These are phyloP conservation scores for Poeciliopsis paucimaculata DNA, from an alignment of 2,797 vertebrate species.

Conservation along the genomic window DNA sequence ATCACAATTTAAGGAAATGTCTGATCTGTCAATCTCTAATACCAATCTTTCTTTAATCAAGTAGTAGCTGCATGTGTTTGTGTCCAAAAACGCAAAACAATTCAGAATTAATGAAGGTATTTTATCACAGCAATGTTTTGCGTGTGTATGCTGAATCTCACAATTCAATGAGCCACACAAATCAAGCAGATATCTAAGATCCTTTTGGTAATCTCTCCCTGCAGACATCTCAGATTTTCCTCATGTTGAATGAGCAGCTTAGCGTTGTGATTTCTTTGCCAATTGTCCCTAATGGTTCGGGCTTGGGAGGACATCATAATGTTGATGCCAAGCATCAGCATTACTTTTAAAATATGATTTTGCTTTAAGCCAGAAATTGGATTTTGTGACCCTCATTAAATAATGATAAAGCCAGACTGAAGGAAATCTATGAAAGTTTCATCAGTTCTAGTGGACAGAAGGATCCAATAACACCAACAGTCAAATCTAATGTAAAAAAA, in stretches of 20 bases:
- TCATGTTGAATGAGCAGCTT: conserved; percentile 56
- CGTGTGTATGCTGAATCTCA: conserved; percentile 28
- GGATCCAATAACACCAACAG: conserved; percentile 20
- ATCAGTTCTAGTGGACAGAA: conserved; percentile 24
- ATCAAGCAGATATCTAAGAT: conserved; percentile 65
- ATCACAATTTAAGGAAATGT: neutral
- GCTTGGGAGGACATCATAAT: conserved; percentile 19
- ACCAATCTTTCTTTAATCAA: neutral
- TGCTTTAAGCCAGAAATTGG: conserved; percentile 40
- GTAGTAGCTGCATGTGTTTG: neutral
- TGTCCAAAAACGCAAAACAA: conserved; percentile 12
- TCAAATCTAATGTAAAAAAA: conserved; percentile 7
- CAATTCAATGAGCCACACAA: conserved; percentile 47
- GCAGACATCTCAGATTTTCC: conserved; percentile 61
- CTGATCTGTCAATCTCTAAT: neutral
- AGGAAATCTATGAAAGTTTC: conserved; percentile 41
- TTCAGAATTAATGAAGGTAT: neutral
- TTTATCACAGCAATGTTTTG: conserved; percentile 19
- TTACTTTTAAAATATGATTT: conserved; percentile 37
- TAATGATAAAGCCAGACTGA: conserved; percentile 37
- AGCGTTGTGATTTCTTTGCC: conserved; percentile 53
- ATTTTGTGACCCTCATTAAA: conserved; percentile 28
- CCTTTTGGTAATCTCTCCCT: conserved; percentile 65
- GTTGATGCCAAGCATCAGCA: conserved; percentile 25
- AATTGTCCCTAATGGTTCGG: conserved; percentile 42